A percentile compares a stretch with the other conserved stretches of the same genome.
These are phyloP conservation scores for Apostichopus japonicus DNA, from an alignment of 35 echinoderm and acorn worm species.

Conservation along the genomic window DNA sequence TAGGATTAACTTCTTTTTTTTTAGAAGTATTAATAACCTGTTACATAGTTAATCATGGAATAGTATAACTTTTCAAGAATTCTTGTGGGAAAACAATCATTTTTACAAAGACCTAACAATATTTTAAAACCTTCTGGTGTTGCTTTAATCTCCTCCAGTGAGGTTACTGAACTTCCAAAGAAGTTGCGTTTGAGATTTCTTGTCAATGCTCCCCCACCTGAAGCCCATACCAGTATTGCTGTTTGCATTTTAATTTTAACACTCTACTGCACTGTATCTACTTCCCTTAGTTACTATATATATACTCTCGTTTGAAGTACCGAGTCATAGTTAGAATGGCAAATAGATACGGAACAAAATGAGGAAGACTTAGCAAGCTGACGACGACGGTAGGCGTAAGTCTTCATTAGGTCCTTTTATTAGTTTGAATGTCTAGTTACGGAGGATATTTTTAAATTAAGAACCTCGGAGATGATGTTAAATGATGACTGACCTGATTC, in stretches of 20 bases:
- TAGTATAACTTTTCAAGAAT: too few relatives aligned
- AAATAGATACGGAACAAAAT: slow-evolving; percentile 8
- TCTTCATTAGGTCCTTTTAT: slow-evolving; percentile 21
- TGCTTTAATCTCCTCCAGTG: background rate
- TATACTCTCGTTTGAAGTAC: slow-evolving; percentile 26
- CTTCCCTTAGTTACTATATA: background rate
- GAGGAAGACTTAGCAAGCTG: background rate
- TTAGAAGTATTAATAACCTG: too few relatives aligned
- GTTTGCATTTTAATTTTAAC: slow-evolving; percentile 46
- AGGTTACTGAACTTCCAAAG: slow-evolving; percentile 38
- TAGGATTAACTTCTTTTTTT: too few relatives aligned
- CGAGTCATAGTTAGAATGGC: slow-evolving; percentile 27
- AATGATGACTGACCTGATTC: background rate
- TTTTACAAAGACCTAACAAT: too few relatives aligned
- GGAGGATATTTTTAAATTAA: background rate
- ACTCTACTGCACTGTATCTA: background rate
- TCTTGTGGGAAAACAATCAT: too few relatives aligned
- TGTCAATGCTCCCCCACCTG: background rate
- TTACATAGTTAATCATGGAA: too few relatives aligned
- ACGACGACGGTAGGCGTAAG: background rate
- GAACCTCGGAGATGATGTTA: background rate
- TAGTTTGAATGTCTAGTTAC: background rate
- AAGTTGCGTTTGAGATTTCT: background rate
- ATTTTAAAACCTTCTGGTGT: too few relatives aligned
- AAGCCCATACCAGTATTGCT: background rate